Percentiles rank a stretch among this genome's conserved stretches.
Evolutionary conservation across 2,113 vertebrate species (phyloP).

Genomic region (Fregetta grallaria): DNA sequence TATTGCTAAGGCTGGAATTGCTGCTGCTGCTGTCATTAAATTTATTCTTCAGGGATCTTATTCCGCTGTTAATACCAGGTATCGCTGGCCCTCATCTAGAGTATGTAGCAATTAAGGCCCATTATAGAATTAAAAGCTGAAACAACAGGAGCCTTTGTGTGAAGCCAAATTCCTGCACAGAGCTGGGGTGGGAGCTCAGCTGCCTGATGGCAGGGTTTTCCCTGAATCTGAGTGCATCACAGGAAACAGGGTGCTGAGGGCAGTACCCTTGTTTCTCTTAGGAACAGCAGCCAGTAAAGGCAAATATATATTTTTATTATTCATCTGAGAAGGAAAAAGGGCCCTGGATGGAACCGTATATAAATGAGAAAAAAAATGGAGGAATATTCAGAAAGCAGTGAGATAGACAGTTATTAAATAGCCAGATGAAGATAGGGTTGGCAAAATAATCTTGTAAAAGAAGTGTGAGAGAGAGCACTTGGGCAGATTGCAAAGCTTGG

Average conservation of each 20-base stretch:
- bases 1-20: neutral
- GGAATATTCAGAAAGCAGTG: neutral
- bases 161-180: neutral
- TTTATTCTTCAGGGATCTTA: neutral
- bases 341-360: neutral
- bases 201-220: neutral
- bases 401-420: neutral
- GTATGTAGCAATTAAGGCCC: neutral
- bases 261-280: neutral
- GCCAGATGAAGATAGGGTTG: neutral
- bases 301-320: neutral
- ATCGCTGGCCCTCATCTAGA: neutral
- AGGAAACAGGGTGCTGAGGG: fast-evolving
- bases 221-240: neutral
- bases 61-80: neutral
- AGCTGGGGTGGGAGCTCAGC: neutral
- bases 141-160: neutral
- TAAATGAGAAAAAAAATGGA: neutral
- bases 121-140: neutral
- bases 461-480: neutral
- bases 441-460: neutral
- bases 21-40: neutral
- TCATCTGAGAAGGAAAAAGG: neutral
- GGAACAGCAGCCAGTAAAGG: neutral
- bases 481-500: neutral